These are phyloP conservation scores for Pionites leucogaster DNA, from an alignment of 2,113 vertebrate genomes.

Conservation along the genomic window DNA sequence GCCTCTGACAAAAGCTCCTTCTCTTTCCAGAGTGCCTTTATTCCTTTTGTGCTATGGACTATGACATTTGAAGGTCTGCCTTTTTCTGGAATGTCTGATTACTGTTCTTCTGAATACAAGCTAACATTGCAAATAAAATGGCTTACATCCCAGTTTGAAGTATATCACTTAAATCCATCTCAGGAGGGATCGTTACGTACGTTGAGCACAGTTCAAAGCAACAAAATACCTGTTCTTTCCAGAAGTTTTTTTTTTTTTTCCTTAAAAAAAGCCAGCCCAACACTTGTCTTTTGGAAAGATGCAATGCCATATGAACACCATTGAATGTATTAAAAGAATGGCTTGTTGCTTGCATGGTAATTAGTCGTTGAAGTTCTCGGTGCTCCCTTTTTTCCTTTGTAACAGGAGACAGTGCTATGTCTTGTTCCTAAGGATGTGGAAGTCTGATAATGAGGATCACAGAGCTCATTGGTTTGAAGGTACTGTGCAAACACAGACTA, in stretches of 20 bases:
- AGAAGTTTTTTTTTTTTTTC: neutral
- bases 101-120: neutral
- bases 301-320: neutral
- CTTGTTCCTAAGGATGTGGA: neutral
- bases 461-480: neutral
- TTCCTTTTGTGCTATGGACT: neutral
- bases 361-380: neutral
- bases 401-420: neutral
- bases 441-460: neutral
- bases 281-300: neutral
- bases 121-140: neutral
- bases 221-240: neutral
- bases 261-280: too few relatives aligned
- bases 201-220: slow-evolving; percentile 3
- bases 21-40: neutral
- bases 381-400: neutral
- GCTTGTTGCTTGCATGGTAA: neutral
- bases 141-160: fast-evolving
- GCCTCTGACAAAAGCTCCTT: neutral
- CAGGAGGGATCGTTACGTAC: neutral
- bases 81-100: slow-evolving; percentile 16
- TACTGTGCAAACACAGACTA: neutral
- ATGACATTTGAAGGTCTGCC: neutral
- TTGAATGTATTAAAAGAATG: neutral
- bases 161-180: neutral